phyloP scores from a whole-genome alignment of 2,113 vertebrate genomes.

The Ornithorhynchus anatinus region DNA sequence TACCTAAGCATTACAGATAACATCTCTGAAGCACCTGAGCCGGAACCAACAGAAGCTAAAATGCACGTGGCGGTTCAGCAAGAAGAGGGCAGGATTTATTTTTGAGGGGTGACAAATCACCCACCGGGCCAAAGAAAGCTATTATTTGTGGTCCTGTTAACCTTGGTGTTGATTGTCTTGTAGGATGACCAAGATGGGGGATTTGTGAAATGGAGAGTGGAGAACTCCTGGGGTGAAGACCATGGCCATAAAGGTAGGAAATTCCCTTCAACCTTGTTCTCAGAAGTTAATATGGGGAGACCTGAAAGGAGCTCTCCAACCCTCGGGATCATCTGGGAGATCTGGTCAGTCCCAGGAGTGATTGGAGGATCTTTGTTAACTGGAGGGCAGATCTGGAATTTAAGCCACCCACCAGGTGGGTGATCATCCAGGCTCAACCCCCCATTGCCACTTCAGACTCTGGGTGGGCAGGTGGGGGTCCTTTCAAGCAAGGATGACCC shows the following conservation, averaged over 20 bases:
- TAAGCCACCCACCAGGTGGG: background rate
- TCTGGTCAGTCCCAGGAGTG: background rate
- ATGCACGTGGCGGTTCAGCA: too few relatives aligned
- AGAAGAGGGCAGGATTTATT: too few relatives aligned
- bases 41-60: too few relatives aligned
- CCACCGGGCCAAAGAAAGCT: background rate
- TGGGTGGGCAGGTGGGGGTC: background rate
- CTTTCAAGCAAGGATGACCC: background rate
- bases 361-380: too few relatives aligned
- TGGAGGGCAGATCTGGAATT: background rate
- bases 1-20: too few relatives aligned
- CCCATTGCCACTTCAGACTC: background rate
- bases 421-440: background rate
- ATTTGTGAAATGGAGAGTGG: slow-evolving; percentile 94
- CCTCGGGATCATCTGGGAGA: background rate
- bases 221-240: slow-evolving; percentile 98
- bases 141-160: background rate
- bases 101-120: background rate
- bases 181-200: slow-evolving; percentile 81
- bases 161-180: slow-evolving; percentile 1
- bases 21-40: too few relatives aligned
- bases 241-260: slow-evolving; percentile 96
- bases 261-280: too few relatives aligned
- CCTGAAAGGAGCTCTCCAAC: background rate
- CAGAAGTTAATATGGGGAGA: too few relatives aligned